A percentile compares a stretch with the other conserved stretches of the same genome.
Conservation (phyloP, 1,140 invertebrate species). For the Calliopsis andreniformis region DNA sequence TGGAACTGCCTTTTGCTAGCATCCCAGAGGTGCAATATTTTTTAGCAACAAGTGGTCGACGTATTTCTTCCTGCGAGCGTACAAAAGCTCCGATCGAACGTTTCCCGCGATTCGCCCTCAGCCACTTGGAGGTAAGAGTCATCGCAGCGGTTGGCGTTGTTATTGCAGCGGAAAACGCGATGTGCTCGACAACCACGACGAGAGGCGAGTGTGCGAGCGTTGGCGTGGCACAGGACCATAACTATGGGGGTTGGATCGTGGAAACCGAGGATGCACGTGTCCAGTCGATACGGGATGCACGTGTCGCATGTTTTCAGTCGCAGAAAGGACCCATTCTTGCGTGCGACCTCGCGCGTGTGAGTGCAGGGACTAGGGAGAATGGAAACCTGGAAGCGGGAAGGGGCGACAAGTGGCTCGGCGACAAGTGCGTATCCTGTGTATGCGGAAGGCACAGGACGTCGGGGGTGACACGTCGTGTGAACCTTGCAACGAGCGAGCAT, state of each 20-base stretch:
- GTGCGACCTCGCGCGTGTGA: not conserved
- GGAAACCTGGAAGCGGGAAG: conserved; percentile 42
- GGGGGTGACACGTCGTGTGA: conserved; percentile 49
- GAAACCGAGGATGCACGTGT: conserved; percentile 57
- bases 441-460: conserved; percentile 41
- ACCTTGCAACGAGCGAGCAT: conserved; percentile 56
- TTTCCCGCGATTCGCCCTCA: conserved; percentile 1
- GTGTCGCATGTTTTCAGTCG: conserved; percentile 71
- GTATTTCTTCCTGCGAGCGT: conserved; percentile 25
- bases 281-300: conserved; percentile 70
- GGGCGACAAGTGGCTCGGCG: conserved; percentile 66
- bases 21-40: conserved; percentile 47
- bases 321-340: conserved; percentile 48
- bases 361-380: conserved; percentile 1
- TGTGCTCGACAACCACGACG: conserved; percentile 22
- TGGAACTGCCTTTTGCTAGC: not conserved
- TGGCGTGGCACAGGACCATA: conserved; percentile 40
- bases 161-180: conserved; percentile 22
- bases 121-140: too few species aligned
- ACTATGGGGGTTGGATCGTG: conserved; percentile 42
- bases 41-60: conserved; percentile 67
- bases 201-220: conserved; percentile 15
- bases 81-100: not conserved
- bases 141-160: not conserved
- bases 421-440: conserved; percentile 73